These are phyloP conservation scores for Zaprionus kolodkinae DNA, from an alignment of 1,140 invertebrate genomes.

Conservation along the genomic window DNA sequence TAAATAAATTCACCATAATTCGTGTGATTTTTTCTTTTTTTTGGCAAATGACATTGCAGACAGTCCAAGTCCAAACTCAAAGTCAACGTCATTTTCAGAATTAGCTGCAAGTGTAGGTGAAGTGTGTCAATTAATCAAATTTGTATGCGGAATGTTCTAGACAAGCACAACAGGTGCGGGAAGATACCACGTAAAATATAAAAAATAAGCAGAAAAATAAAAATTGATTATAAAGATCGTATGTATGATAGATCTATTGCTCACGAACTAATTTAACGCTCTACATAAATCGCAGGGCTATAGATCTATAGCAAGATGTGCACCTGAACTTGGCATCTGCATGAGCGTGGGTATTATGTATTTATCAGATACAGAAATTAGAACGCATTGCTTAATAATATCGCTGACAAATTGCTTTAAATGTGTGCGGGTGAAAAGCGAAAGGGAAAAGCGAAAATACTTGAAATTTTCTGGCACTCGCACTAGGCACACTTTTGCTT, in stretches of 20 bases:
- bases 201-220: too few relatives aligned
- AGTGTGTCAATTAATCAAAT: conserved; percentile 33
- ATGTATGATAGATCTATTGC: too few relatives aligned
- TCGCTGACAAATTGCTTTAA: conserved; percentile 58
- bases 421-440: conserved; percentile 51
- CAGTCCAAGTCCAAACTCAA: not conserved
- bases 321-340: conserved; percentile 39
- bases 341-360: not conserved
- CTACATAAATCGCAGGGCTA: conserved; percentile 5
- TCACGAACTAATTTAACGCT: not conserved
- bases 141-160: not conserved
- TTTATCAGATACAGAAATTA: conserved; percentile 42
- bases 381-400: conserved; percentile 36
- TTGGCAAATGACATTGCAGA: conserved; percentile 33
- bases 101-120: conserved; percentile 33
- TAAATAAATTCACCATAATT: conserved; percentile 40
- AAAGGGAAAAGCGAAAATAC: conserved; percentile 60
- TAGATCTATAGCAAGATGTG: not conserved
- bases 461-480: conserved; percentile 46
- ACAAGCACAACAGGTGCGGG: not conserved
- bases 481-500: conserved; percentile 68
- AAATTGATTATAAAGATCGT: too few relatives aligned
- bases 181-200: not conserved
- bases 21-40: conserved; percentile 25
- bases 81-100: conserved; percentile 38